Percentiles rank a stretch among this genome's conserved stretches.
phyloP scores from a whole-genome alignment of 1,140 invertebrate genomes.

The Eupristina koningsbergeri region DNA sequence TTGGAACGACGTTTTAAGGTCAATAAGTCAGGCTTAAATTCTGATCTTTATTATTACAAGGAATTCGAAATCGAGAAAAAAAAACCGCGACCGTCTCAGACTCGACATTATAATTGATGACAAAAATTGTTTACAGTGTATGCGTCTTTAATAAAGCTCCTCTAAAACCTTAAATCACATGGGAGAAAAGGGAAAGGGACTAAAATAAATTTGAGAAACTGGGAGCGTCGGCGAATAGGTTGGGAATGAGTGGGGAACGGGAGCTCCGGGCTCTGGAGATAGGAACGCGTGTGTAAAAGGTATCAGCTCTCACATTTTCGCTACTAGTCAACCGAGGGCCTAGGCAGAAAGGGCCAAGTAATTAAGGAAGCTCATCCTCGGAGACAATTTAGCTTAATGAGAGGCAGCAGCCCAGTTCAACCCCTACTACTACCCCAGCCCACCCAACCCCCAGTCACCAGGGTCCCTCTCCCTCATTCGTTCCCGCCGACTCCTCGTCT shows the following conservation, averaged over 20 bases:
- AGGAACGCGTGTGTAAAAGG: conserved; percentile 47
- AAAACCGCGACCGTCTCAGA: not conserved
- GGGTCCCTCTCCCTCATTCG: not conserved
- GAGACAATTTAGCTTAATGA: conserved; percentile 71
- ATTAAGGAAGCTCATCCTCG: conserved; percentile 69
- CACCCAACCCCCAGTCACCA: not conserved
- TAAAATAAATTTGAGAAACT: conserved; percentile 45
- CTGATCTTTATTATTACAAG: not conserved
- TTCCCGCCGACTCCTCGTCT: not conserved
- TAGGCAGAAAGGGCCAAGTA: conserved; percentile 57
- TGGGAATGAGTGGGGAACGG: too few species aligned
- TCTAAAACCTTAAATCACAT: conserved; percentile 33
- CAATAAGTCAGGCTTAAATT: not conserved
- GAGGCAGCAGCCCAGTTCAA: conserved; percentile 55
- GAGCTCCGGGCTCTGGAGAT: conserved; percentile 20
- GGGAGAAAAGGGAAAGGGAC: not conserved
- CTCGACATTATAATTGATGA: not conserved
- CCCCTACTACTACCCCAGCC: conserved; percentile 20
- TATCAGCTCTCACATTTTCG: conserved; percentile 11
- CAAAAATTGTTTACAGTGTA: not conserved
- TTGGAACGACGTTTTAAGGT: not conserved
- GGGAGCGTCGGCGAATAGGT: not conserved
- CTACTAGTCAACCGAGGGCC: not conserved
- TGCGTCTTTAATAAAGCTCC: conserved; percentile 10
- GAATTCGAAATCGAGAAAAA: not conserved